Conservation (phyloP, 1,140 invertebrate genomes). For the Cyrtorhinus lividipennis region DNA sequence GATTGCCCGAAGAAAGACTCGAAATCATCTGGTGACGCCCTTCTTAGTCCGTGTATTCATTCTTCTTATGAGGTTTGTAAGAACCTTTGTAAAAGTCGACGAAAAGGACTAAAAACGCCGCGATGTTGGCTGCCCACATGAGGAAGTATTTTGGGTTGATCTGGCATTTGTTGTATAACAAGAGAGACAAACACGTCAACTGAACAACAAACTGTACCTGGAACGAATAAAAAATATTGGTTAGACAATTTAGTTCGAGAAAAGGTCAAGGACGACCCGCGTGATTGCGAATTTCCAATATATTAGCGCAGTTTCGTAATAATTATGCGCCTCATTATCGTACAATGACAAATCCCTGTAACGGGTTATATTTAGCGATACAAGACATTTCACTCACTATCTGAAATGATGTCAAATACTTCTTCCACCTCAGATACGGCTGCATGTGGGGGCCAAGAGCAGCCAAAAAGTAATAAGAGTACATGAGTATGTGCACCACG, state of each 20-base stretch:
- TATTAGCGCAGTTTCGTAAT: no score
- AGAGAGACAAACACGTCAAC: not conserved
- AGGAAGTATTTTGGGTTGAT: not conserved
- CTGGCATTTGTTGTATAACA: not conserved
- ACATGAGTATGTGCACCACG: constrained; percentile 59
- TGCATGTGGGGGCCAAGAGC: constrained; percentile 50
- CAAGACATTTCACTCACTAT: no score
- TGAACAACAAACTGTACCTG: constrained; percentile 1
- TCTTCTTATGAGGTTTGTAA: not conserved
- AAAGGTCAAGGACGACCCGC: no score
- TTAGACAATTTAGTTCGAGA: not conserved
- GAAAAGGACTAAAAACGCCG: constrained; percentile 15
- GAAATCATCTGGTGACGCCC: no score
- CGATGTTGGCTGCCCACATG: constrained; percentile 15
- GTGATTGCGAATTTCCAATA: no score
- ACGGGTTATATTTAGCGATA: no score
- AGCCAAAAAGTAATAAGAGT: constrained; percentile 55
- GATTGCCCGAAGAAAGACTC: no score
- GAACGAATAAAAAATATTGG: not conserved
- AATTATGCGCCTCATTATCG: no score
- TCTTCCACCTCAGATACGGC: constrained; percentile 68
- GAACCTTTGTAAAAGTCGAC: not conserved
- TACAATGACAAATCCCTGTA: no score
- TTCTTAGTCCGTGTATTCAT: no score
- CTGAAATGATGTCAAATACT: constrained; percentile 59